Evolutionary conservation across 2,797 vertebrate genomes (phyloP).

Genomic region (Enteromius afrohamiltoni): DNA sequence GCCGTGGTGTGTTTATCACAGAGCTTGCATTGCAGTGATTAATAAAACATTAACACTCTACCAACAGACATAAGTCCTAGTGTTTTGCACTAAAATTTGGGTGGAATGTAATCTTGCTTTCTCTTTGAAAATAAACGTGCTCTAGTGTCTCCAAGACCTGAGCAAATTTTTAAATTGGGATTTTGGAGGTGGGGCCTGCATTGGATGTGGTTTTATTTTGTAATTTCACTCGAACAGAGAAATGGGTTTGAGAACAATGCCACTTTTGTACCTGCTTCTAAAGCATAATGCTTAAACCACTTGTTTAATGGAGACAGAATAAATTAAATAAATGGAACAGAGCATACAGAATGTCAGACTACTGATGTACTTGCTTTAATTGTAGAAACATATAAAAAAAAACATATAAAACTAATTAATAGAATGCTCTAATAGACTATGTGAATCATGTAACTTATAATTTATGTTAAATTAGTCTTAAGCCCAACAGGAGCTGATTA

Average conservation of each 20-base stretch:
- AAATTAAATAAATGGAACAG: neutral
- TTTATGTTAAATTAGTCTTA: neutral
- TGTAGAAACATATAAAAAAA: neutral
- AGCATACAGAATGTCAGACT: neutral
- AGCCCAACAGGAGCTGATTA: neutral
- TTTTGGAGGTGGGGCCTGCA: neutral
- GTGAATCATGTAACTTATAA: neutral
- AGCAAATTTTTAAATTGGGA: neutral
- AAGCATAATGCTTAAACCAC: neutral
- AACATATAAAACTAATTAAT: neutral
- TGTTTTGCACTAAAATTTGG: conserved; percentile 17
- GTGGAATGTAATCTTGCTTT: conserved; percentile 23
- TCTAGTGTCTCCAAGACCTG: neutral
- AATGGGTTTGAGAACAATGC: neutral
- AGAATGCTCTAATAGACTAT: neutral
- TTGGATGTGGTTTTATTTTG: neutral
- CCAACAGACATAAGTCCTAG: conserved; percentile 8
- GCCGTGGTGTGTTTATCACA: conserved; percentile 72
- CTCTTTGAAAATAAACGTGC: neutral
- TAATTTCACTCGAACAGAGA: neutral
- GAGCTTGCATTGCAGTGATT: conserved; percentile 69
- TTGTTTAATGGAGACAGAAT: neutral
- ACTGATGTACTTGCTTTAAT: neutral
- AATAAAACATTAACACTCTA: conserved; percentile 73
- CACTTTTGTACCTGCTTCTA: neutral